These are phyloP conservation scores for Danaus chrysippus DNA, from an alignment of 2,888 invertebrate species.

Conservation along the genomic window DNA sequence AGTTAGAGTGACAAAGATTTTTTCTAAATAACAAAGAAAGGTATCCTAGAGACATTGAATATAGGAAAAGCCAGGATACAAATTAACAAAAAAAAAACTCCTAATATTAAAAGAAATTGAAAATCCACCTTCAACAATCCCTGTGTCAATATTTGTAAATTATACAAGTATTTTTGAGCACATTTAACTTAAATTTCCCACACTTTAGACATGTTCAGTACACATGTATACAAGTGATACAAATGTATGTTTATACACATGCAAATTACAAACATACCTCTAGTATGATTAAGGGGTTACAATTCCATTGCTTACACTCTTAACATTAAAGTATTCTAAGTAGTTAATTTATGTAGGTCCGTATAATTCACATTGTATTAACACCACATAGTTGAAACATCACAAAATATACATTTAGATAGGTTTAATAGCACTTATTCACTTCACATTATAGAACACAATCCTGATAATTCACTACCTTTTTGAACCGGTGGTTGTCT, in stretches of 20 bases:
- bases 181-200: not conserved
- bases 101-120: not conserved
- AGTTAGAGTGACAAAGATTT: too few relatives aligned
- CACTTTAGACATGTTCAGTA: not conserved
- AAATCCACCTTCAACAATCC: not conserved
- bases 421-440: too few relatives aligned
- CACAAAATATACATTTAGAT: too few relatives aligned
- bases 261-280: not conserved
- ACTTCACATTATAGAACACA: constrained; percentile 90
- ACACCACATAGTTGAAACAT: too few relatives aligned
- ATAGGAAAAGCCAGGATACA: not conserved
- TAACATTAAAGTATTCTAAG: not conserved
- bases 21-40: not conserved
- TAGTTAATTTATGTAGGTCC: too few relatives aligned
- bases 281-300: constrained; percentile 1
- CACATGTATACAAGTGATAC: not conserved
- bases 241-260: not conserved
- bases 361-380: too few relatives aligned
- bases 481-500: constrained; percentile 84
- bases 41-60: not conserved
- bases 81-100: not conserved
- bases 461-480: constrained; percentile 89
- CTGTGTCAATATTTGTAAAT: not conserved
- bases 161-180: not conserved
- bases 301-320: not conserved